These are phyloP conservation scores for Ophion ellenae DNA, from an alignment of 2,888 invertebrate species.

Conservation along the genomic window DNA sequence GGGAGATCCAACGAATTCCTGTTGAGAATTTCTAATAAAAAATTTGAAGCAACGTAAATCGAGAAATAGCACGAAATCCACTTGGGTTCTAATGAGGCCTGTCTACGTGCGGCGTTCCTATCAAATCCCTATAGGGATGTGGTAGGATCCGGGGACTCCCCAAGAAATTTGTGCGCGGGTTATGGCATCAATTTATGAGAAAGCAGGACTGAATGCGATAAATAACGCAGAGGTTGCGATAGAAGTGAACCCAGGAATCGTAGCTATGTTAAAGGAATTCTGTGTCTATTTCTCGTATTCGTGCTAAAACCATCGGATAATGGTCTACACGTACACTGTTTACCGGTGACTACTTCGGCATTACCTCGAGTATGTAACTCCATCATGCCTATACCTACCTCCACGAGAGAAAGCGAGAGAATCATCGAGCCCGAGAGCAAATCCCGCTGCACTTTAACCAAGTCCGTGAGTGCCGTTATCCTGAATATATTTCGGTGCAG, in stretches of 20 bases:
- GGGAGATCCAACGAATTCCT: no score
- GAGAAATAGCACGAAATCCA: no score
- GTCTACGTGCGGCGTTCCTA: no score
- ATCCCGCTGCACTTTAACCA: background rate
- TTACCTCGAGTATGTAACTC: constrained; percentile 9
- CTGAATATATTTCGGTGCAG: background rate
- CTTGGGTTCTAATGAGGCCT: no score
- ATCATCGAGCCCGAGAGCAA: background rate
- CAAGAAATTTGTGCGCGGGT: no score
- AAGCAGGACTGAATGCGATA: no score
- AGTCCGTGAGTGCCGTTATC: background rate
- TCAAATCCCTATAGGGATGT: no score
- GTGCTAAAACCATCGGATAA: constrained; percentile 31
- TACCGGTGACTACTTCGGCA: background rate
- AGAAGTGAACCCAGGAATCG: constrained; percentile 3
- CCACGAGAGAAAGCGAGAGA: background rate
- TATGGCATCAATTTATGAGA: no score
- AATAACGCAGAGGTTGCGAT: no score
- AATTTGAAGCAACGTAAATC: no score
- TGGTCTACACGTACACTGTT: background rate
- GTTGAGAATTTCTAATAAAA: no score
- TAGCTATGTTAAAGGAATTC: background rate
- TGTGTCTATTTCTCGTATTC: background rate
- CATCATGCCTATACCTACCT: background rate
- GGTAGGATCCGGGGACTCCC: no score